Base-by-base conservation (phyloP, 1,140 invertebrate genomes). In the Chironomus striatipennis region DNA sequence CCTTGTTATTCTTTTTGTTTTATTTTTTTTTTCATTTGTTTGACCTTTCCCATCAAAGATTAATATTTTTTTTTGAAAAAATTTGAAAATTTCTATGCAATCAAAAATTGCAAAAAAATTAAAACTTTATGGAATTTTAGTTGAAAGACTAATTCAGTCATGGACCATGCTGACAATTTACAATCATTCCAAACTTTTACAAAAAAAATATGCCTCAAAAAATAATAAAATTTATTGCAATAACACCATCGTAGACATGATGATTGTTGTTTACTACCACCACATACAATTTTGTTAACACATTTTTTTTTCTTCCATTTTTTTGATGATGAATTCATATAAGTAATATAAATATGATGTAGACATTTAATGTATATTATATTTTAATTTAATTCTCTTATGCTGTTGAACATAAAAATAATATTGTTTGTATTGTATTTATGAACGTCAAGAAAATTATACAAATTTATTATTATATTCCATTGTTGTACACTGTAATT, bases 351-450 rank as follows among this genome's bases (percentile, higher is more conserved):
- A 57, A 47, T 15, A 57, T 57, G 47, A 57, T 57, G 47, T 57
- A 57, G 47, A 57, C 47, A 57, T 57, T 57, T 57, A 57, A 57
- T 57, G 47, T 57, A 57, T 57, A 57, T 57, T 57, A 57, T 57
- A 57, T 57, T 57, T 57, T 57, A 57, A 57, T 57, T 57, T 57
- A 57, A 57, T 57, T 57, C n/a, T 34, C n/a, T 57, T 57, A 57
- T 57, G 47, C 47, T 57, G 47, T 57, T 57, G 47, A 57, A 57
- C 47, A 57, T 57, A n/a, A 12, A n/a, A 57, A 12, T 15, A 57
- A 12, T 57, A 57, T 57, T 34, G n/a, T n/a, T 15, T 57, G n/a
- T 47, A 47, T 8, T 12, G 9, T 57, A 57, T 15, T 12, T 57
- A 10, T 12, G 15, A n/a, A n/a, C n/a, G 12, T 57, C n/a, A n/a